A percentile compares a stretch with the other conserved stretches of the same genome.
These are phyloP conservation scores for Xenus cinereus DNA, from an alignment of 2,113 vertebrate genomes.

Conservation along the genomic window DNA sequence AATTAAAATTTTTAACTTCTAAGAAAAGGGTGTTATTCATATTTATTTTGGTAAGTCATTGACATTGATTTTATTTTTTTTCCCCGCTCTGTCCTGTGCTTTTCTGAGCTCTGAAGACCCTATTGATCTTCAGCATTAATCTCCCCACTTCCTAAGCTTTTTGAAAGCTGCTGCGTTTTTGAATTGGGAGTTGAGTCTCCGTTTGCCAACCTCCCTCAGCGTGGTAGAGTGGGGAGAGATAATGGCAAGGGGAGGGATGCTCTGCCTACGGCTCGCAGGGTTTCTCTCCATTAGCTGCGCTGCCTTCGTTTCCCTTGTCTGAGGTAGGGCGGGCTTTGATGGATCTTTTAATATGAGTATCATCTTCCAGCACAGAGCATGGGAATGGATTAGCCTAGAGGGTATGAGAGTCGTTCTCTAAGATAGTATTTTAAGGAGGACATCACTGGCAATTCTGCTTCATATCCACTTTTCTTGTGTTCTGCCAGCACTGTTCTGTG, in stretches of 20 bases:
- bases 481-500: background rate
- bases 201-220: background rate
- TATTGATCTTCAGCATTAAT: background rate
- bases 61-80: rapidly evolving
- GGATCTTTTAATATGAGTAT: slow-evolving; percentile 55
- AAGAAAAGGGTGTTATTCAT: background rate
- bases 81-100: background rate
- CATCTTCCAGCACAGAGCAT: slow-evolving; percentile 16
- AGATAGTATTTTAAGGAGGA: slow-evolving; percentile 17
- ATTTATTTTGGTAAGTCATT: background rate
- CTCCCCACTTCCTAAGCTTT: background rate
- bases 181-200: background rate
- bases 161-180: background rate
- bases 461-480: background rate
- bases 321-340: background rate
- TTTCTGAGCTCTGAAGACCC: background rate
- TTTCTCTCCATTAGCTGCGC: slow-evolving; percentile 30
- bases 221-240: background rate
- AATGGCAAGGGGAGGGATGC: background rate
- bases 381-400: slow-evolving; percentile 50
- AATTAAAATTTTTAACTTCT: background rate
- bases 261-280: background rate
- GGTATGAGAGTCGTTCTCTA: background rate
- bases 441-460: background rate
- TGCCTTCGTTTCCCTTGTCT: background rate